Conservation (phyloP, 2,888 invertebrate genomes). For the Tenthredo distinguenda region DNA sequence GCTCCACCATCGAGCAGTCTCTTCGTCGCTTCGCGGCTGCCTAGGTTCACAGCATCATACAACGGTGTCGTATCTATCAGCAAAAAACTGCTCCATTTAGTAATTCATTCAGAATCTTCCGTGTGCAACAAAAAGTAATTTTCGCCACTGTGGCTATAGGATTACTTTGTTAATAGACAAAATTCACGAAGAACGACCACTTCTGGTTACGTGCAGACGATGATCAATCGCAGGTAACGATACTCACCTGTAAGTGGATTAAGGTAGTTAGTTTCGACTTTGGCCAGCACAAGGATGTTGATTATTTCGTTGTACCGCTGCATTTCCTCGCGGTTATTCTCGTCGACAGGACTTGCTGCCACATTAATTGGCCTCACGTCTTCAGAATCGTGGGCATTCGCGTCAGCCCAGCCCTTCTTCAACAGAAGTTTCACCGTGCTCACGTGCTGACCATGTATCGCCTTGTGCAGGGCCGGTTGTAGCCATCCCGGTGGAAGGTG, state of each 20-base stretch:
- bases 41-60: conserved; percentile 74
- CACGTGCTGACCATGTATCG: conserved; percentile 74
- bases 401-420: conserved; percentile 67
- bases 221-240: too few relatives aligned
- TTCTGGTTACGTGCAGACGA: too few relatives aligned
- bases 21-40: conserved; percentile 70
- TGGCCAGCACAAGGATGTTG: background rate
- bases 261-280: background rate
- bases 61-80: conserved; percentile 65
- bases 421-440: conserved; percentile 71
- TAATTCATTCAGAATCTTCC: background rate
- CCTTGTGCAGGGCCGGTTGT: conserved; percentile 71
- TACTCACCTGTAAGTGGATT: background rate
- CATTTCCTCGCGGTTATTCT: conserved; percentile 54
- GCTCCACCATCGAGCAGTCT: conserved; percentile 74
- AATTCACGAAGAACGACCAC: too few relatives aligned
- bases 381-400: conserved; percentile 73
- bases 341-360: conserved; percentile 58
- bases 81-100: background rate
- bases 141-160: too few relatives aligned
- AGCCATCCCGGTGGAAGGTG: background rate
- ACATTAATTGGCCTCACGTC: conserved; percentile 75
- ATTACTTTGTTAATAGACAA: too few relatives aligned
- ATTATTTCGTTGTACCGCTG: conserved; percentile 72
- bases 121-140: too few relatives aligned